Conservation (phyloP, 2,888 invertebrate species). For the Lepidocyrtoides sp. region DNA sequence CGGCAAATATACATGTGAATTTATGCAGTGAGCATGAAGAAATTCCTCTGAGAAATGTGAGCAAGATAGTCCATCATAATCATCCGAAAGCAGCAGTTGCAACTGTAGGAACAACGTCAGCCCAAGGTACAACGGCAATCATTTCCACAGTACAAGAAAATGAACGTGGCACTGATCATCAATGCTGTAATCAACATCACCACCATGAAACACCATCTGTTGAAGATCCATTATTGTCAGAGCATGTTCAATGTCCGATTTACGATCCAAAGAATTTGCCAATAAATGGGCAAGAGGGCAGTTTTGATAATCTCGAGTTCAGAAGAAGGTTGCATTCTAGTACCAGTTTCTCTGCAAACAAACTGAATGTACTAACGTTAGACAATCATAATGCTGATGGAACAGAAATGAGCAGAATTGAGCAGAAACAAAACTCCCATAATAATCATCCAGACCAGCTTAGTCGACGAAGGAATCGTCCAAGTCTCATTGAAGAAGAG, state of each 20-base stretch:
- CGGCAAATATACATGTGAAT: conserved; percentile 71
- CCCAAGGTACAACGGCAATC: conserved; percentile 29
- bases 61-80: neutral
- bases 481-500: conserved; percentile 50
- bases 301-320: neutral
- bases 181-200: neutral
- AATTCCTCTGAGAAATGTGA: conserved; percentile 60
- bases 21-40: conserved; percentile 69
- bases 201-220: neutral
- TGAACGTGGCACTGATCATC: neutral
- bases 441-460: conserved; percentile 2
- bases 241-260: neutral
- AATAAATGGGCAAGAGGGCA: neutral
- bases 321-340: conserved; percentile 2
- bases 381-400: neutral
- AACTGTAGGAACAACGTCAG: neutral
- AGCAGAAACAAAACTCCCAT: neutral
- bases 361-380: neutral
- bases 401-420: neutral
- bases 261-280: neutral
- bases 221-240: neutral
- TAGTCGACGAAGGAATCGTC: neutral
- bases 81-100: conserved; percentile 27
- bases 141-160: conserved; percentile 23
- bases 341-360: neutral